Conservation (phyloP, 1,140 invertebrate species). For the Euglossa dilemma region DNA sequence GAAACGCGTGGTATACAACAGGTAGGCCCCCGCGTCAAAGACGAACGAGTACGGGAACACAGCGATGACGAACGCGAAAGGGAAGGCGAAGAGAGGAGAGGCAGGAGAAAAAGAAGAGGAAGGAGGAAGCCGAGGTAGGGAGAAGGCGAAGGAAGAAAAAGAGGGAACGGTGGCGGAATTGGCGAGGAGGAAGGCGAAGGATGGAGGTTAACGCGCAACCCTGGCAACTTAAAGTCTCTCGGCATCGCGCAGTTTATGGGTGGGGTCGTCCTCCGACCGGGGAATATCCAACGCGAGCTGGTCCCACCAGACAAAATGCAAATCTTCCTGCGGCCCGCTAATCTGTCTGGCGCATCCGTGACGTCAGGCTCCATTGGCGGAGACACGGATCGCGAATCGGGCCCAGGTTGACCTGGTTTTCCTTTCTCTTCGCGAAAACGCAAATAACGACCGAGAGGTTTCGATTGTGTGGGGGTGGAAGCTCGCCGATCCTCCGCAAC, state of each 20-base stretch:
- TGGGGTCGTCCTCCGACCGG: constrained; percentile 48
- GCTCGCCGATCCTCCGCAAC: neutral
- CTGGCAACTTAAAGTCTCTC: constrained; percentile 64
- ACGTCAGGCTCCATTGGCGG: constrained; percentile 73
- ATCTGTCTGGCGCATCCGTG: constrained; percentile 79
- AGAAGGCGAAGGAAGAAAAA: constrained; percentile 55
- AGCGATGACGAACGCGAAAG: constrained; percentile 43
- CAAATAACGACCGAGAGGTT: neutral
- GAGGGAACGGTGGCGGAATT: constrained; percentile 59
- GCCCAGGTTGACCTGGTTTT: constrained; percentile 50
- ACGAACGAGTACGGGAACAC: constrained; percentile 23
- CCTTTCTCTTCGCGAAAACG: neutral
- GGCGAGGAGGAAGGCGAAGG: constrained; percentile 51
- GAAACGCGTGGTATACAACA: constrained; percentile 11
- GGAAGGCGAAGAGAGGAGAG: constrained; percentile 7
- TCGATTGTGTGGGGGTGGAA: too few species aligned
- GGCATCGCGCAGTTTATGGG: constrained; percentile 60
- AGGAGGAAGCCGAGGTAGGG: neutral
- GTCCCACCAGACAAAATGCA: constrained; percentile 78
- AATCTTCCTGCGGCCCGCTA: constrained; percentile 75
- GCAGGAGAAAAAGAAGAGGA: constrained; percentile 31
- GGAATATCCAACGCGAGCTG: constrained; percentile 67
- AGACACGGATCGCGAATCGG: constrained; percentile 41
- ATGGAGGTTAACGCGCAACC: constrained; percentile 67
- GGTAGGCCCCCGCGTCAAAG: constrained; percentile 37